phyloP scores from a whole-genome alignment of 2,888 invertebrate species.

The Unio pictorum region DNA sequence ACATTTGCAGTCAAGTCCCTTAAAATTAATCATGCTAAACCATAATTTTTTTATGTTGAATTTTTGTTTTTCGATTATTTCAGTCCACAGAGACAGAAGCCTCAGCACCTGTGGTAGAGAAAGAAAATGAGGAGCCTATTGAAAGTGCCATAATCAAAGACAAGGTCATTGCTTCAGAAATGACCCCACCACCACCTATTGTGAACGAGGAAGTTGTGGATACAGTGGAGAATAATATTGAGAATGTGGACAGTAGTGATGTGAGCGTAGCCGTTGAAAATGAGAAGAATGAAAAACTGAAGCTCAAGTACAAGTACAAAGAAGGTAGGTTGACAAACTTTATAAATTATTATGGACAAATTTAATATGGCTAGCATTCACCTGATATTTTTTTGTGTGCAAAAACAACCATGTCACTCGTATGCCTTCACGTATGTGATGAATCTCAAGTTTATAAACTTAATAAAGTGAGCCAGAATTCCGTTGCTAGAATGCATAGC shows the following conservation, averaged over 20 bases:
- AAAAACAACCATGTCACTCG: no score
- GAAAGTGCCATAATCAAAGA: neutral
- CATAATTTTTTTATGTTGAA: no score
- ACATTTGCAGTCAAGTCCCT: no score
- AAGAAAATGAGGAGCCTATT: conserved; percentile 7
- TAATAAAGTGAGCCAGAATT: no score
- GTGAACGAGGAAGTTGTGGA: conserved; percentile 12
- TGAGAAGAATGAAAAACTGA: conserved; percentile 9
- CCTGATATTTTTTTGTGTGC: no score
- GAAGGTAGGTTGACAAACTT: conserved; percentile 41
- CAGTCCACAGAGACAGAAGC: conserved; percentile 4
- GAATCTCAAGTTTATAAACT: no score
- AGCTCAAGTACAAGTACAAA: conserved; percentile 51
- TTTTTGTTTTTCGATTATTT: no score
- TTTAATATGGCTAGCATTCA: no score
- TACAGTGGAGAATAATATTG: conserved; percentile 41
- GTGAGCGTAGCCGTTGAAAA: conserved; percentile 23
- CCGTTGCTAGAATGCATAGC: no score
- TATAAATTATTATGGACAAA: no score
- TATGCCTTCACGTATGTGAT: no score
- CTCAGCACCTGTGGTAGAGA: conserved; percentile 10
- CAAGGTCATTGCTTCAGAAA: conserved; percentile 4
- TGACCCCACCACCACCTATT: neutral
- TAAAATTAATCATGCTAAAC: no score
- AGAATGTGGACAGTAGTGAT: conserved; percentile 35